Base-by-base conservation (phyloP, 1,140 invertebrate genomes). In the Daktulosphaira vitifoliae region DNA sequence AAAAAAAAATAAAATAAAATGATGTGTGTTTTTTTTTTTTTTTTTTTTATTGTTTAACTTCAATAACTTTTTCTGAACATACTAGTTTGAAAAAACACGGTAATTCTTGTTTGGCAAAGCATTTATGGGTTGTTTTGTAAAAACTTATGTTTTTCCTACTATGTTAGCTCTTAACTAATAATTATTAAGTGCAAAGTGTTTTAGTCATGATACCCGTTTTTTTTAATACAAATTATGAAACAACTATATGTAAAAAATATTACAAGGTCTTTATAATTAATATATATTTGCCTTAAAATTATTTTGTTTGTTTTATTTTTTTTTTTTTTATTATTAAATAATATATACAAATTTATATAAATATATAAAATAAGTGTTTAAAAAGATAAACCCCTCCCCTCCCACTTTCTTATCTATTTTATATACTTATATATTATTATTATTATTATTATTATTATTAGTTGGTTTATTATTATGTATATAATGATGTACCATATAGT, bases 401-500 rank as follows among this genome's bases (percentile, higher is more conserved):
- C 25, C 2, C 44, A 44, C 42, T 46, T 48, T 48, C 42, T 33
- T 22, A 62, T 33, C 26, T 22, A 62, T 62, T 62, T 62, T n/a
- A 44, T n/a, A 44, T n/a, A 44, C 9, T 44, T 44, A 44, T 44
- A 44, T 62, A 62, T n/a, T n/a, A n/a, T n/a, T n/a, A n/a, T n/a
- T n/a, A n/a, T n/a, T n/a, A n/a, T n/a, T n/a, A 46, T 46, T 62
- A 62, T 62, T 62, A 62, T 48, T 48, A 48, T 59, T 62, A 62
- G 25, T 62, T 62, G 56, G 42, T 62, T 48, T 62, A 48, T 59
- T 48, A 48, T 48, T 48, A 48, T 48, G 54, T 62, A 62, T 23
- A 62, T 62, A 62, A 48, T 62, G 18, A 48, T 37, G 56, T 62
- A 62, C 56, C 42, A 62, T 62, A 62, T 29, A 33, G 26, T 33